These are phyloP conservation scores for Austrofundulus limnaeus DNA, from an alignment of 2,113 vertebrate genomes.

Conservation along the genomic window DNA sequence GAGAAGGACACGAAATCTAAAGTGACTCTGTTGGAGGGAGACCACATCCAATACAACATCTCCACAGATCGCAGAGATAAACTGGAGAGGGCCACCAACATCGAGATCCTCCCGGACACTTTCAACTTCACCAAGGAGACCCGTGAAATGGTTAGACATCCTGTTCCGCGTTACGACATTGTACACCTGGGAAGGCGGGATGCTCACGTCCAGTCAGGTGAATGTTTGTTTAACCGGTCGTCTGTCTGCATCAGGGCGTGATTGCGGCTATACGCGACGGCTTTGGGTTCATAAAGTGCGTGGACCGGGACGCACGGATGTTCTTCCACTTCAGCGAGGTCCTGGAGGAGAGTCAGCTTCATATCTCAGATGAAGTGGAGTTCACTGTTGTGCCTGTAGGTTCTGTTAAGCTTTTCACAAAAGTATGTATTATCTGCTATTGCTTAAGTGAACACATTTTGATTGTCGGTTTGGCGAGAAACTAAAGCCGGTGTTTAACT, in stretches of 20 bases:
- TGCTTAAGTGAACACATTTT: slow-evolving; percentile 14
- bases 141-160: slow-evolving; percentile 89
- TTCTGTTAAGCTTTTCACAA: slow-evolving; percentile 62
- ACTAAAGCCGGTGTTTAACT: slow-evolving; percentile 8
- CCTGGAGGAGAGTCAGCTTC: slow-evolving; percentile 95
- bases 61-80: slow-evolving; percentile 97
- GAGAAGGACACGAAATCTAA: slow-evolving; percentile 99
- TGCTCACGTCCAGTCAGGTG: not conserved
- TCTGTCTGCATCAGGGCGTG: slow-evolving; percentile 84
- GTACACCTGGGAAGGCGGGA: too few species aligned
- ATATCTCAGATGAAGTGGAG: slow-evolving; percentile 99
- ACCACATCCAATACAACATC: slow-evolving; percentile 97
- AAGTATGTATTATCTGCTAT: slow-evolving; percentile 49
- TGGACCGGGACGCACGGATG: slow-evolving; percentile 97
- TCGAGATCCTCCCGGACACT: slow-evolving; percentile 93
- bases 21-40: slow-evolving; percentile 95
- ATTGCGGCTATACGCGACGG: slow-evolving; percentile 99
- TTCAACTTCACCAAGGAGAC: slow-evolving; percentile 95
- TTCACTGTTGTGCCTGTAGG: slow-evolving; percentile 99
- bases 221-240: too few species aligned
- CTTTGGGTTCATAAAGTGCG: slow-evolving; percentile 99
- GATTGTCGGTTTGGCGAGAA: slow-evolving; percentile 1
- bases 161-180: not conserved
- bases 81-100: slow-evolving; percentile 96
- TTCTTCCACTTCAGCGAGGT: slow-evolving; percentile 99